These are phyloP conservation scores for Drosophila seguyi DNA, from an alignment of 1,140 invertebrate species.

Conservation along the genomic window DNA sequence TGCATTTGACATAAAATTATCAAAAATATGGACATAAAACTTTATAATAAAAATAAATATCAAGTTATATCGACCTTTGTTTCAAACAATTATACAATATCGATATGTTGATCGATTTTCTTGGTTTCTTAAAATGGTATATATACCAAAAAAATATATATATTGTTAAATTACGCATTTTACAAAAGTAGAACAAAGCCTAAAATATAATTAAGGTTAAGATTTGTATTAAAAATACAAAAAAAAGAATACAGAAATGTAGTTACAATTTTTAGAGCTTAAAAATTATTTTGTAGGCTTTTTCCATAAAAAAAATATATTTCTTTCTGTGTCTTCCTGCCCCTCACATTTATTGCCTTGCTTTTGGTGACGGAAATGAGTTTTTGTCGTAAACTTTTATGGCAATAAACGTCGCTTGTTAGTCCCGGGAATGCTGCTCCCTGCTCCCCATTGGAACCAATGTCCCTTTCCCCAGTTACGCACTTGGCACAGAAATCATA, in stretches of 20 bases:
- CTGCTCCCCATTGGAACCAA: neutral
- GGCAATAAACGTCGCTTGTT: constrained; percentile 82
- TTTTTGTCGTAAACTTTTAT: constrained; percentile 84
- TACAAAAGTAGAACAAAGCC: too few species aligned
- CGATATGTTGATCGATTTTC: neutral
- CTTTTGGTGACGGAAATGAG: constrained; percentile 78
- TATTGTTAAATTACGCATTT: too few species aligned
- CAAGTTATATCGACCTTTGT: too few species aligned
- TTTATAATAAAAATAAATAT: too few species aligned
- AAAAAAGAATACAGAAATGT: neutral
- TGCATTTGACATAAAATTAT: too few species aligned
- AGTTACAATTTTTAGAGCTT: neutral
- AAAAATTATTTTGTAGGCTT: neutral
- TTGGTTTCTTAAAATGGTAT: too few species aligned
- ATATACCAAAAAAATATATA: too few species aligned
- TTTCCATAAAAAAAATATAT: too few species aligned
- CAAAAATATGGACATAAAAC: too few species aligned
- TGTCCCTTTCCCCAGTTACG: constrained; percentile 35
- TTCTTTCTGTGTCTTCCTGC: constrained; percentile 1
- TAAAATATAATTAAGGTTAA: neutral
- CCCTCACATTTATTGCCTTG: constrained; percentile 69
- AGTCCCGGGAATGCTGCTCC: constrained; percentile 30
- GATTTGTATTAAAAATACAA: neutral
- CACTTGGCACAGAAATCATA: constrained; percentile 73
- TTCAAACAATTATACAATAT: neutral